These are phyloP conservation scores for Pampus argenteus DNA, from an alignment of 2,797 vertebrate species.

Conservation along the genomic window DNA sequence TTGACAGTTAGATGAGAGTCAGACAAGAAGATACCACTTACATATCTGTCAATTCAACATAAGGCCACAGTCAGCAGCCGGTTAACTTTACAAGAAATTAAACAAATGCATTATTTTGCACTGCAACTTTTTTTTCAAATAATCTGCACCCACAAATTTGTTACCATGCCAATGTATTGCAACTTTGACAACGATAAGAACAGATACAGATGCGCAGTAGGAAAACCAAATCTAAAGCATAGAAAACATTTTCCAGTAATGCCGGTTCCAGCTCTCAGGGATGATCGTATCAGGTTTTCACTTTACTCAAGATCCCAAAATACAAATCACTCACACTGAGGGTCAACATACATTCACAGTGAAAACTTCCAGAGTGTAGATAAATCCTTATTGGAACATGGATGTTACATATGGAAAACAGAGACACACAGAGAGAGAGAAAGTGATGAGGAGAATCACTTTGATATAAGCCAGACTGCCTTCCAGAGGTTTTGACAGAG, in stretches of 20 bases:
- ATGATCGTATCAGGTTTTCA: slow-evolving; percentile 25
- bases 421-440: slow-evolving; percentile 17
- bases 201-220: too few species aligned
- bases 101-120: not conserved
- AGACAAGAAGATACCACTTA: too few species aligned
- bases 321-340: slow-evolving; percentile 23
- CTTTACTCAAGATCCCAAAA: not conserved
- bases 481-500: slow-evolving; percentile 47
- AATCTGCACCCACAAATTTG: not conserved
- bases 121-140: not conserved
- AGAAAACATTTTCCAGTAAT: not conserved
- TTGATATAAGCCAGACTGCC: slow-evolving; percentile 70
- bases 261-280: not conserved
- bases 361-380: slow-evolving; percentile 26
- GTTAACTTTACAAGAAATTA: slow-evolving; percentile 1
- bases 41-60: too few species aligned
- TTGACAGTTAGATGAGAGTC: too few species aligned
- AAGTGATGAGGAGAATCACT: slow-evolving; percentile 34
- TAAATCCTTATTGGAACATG: slow-evolving; percentile 40
- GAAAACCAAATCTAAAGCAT: slow-evolving; percentile 3
- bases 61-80: not conserved
- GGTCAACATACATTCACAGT: slow-evolving; percentile 19
- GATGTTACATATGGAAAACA: slow-evolving; percentile 37
- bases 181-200: not conserved
- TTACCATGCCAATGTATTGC: not conserved